Conservation (phyloP, 2,888 invertebrate genomes). For the Synanthedon tipuliformis region DNA sequence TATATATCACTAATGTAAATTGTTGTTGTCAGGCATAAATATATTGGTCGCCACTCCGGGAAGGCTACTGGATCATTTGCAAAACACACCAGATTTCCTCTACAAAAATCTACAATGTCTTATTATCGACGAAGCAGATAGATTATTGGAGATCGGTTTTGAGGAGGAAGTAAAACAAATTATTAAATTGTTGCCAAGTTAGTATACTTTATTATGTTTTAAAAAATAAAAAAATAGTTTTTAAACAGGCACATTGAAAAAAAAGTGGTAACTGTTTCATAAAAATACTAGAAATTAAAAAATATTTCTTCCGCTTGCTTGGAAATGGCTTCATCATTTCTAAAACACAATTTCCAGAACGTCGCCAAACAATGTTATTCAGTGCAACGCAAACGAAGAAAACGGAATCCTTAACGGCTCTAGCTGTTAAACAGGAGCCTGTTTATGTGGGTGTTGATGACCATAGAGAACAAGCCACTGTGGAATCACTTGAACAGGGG, state of each 20-base stretch:
- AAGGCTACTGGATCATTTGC: conserved; percentile 91
- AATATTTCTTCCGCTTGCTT: no score
- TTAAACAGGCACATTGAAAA: no score
- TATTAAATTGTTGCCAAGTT: conserved; percentile 91
- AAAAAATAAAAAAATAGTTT: no score
- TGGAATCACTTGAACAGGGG: conserved; percentile 85
- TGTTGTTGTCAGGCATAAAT: conserved; percentile 76
- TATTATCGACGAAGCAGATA: conserved; percentile 96
- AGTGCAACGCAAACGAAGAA: conserved; percentile 96
- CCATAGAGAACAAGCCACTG: conserved; percentile 83
- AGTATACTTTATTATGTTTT: conserved; percentile 33
- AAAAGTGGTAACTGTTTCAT: no score
- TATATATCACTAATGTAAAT: no score
- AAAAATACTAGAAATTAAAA: no score
- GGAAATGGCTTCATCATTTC: no score
- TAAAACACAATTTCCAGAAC: no score
- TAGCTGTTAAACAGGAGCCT: conserved; percentile 94
- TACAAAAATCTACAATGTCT: conserved; percentile 95
- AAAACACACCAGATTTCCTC: conserved; percentile 91
- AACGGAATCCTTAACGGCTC: conserved; percentile 86
- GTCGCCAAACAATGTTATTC: conserved; percentile 95
- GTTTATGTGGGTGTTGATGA: conserved; percentile 96
- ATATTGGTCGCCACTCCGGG: conserved; percentile 97
- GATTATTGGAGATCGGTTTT: conserved; percentile 96
- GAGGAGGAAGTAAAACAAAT: conserved; percentile 98